Evolutionary conservation across 2,888 invertebrate genomes (phyloP), one percentile per base, ranked within the genome.

Genomic region (Oxyscelio sp.): DNA sequence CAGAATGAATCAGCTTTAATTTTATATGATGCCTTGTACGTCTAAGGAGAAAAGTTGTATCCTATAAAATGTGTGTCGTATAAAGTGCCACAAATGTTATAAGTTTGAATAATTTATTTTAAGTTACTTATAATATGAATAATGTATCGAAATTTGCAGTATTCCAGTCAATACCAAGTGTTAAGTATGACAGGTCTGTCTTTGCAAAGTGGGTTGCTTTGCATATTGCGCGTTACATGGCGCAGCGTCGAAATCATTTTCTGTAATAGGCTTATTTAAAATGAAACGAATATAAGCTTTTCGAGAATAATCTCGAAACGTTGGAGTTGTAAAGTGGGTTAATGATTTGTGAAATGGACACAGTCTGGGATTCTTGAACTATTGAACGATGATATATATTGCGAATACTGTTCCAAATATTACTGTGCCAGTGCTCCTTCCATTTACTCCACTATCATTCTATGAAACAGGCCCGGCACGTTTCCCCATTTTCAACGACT

Each of bases 271-370:
- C 38, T 54, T 54, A 24, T 52, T 54, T 15, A 19, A 27, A 22
- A 34, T 54, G 2, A 8, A 40, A 66, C 34, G 24, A 63, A 15
- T 6, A 19, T n/a, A 43, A 24, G 43, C 68, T 56, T 56, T 40
- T 43, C 38, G 22, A 8, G n/a, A 21, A 43, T 22, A n/a, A n/a
- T n/a, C n/a, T n/a, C n/a, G n/a, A 59, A 21, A 52, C 5, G 40
- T 63, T 19, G 5, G 38, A 52, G 24, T 74, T 63, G 52, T 40
- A 45, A 74, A 74, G 34, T 74, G 43, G 73, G 73, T 74, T 63
- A 74, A 74, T 74, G 73, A 74, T 74, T 74, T 74, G 73, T 74
- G 52, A 74, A 74, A 74, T 74, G 54, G 52, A 63, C 63, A 63
- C 52, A 27, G 52, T 52, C 43, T 40, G 63, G 31, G 31, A 52